These are phyloP conservation scores for Silurus aristotelis DNA, from an alignment of 2,797 vertebrate species.

Conservation along the genomic window DNA sequence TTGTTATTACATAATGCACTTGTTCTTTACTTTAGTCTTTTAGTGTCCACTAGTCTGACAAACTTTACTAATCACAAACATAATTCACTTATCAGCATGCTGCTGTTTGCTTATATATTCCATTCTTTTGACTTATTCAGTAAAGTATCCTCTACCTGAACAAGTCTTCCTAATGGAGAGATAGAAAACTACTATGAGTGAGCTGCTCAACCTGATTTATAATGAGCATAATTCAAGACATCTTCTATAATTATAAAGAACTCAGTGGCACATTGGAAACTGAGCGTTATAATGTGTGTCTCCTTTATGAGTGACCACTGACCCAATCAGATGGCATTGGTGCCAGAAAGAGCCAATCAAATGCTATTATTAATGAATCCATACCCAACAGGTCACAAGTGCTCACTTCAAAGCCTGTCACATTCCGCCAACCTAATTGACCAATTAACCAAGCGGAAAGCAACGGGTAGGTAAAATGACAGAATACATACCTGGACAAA, in stretches of 20 bases:
- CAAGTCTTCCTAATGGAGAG: background rate
- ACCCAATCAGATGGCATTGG: slow-evolving; percentile 2
- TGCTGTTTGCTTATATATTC: background rate
- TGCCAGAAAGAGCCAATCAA: slow-evolving; percentile 20
- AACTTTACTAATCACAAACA: background rate
- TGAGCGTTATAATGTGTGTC: background rate
- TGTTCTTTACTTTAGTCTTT: background rate
- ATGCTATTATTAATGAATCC: slow-evolving; percentile 21
- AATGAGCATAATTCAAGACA: slow-evolving; percentile 67
- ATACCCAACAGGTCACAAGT: slow-evolving; percentile 4
- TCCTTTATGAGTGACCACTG: slow-evolving; percentile 28
- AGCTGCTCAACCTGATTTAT: slow-evolving; percentile 61
- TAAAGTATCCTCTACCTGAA: background rate
- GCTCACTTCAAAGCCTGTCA: slow-evolving; percentile 29
- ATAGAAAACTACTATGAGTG: background rate
- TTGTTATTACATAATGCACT: background rate
- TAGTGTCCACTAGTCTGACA: background rate
- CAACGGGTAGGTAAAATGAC: background rate
- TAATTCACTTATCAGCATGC: background rate
- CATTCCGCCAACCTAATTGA: slow-evolving; percentile 22
- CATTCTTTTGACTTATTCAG: background rate
- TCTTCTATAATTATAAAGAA: slow-evolving; percentile 62
- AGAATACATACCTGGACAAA: background rate
- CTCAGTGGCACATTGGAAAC: slow-evolving; percentile 19
- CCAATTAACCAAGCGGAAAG: slow-evolving; percentile 18